Conservation (phyloP, 1,140 invertebrate species). For the Macrosteles quadrilineatus region DNA sequence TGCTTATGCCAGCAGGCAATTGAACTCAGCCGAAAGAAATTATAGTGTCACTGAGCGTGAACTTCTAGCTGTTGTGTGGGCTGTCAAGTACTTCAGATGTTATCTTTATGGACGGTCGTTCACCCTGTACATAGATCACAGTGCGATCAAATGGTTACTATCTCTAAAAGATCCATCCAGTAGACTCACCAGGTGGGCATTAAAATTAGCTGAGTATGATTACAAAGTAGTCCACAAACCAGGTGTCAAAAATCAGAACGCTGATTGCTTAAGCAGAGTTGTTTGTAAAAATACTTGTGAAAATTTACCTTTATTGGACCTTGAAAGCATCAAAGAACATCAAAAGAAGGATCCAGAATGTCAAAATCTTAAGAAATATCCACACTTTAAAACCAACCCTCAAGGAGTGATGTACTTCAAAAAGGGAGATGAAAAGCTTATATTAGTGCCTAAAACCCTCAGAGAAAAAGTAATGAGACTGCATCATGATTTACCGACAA, state of each 20-base stretch:
- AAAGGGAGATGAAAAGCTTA: neutral
- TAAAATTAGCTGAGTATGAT: neutral
- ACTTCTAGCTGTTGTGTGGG: neutral
- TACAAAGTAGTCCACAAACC: neutral
- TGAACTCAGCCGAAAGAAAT: neutral
- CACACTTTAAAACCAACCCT: neutral
- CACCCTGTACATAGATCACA: neutral
- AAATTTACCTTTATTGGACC: neutral
- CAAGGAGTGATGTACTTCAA: neutral
- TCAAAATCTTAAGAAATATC: neutral
- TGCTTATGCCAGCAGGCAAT: neutral
- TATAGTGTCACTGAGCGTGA: neutral
- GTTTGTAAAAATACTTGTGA: neutral
- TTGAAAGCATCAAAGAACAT: neutral
- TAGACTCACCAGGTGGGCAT: neutral
- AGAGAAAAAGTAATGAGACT: neutral
- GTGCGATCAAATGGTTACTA: neutral
- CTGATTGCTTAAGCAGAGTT: neutral
- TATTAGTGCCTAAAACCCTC: neutral
- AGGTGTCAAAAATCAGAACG: neutral
- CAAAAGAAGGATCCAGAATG: neutral
- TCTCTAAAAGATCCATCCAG: slow-evolving; percentile 5
- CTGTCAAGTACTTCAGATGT: neutral
- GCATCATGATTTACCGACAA: neutral
- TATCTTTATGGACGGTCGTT: slow-evolving; percentile 17